These are phyloP conservation scores for Litoditis marina DNA, from an alignment of 2,888 invertebrate genomes.

Conservation along the genomic window DNA sequence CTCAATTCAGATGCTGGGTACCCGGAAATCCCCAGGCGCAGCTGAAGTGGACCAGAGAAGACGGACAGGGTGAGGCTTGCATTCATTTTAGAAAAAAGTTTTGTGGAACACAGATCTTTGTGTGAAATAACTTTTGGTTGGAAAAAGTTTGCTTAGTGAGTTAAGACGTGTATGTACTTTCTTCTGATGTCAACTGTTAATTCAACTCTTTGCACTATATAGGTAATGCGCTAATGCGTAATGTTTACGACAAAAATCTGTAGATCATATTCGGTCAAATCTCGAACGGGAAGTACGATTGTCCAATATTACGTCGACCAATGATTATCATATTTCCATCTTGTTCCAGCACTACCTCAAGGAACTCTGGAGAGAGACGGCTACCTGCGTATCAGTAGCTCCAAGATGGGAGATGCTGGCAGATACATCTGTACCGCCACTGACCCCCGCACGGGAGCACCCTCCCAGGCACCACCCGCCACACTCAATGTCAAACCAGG, in stretches of 20 bases:
- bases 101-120: too few species aligned
- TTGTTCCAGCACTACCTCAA: constrained; percentile 63
- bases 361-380: constrained; percentile 70
- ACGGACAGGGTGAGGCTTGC: constrained; percentile 24
- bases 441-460: constrained; percentile 62
- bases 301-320: too few species aligned
- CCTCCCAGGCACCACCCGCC: constrained; percentile 67
- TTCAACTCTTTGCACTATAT: too few species aligned
- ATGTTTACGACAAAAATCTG: too few species aligned
- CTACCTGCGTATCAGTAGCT: constrained; percentile 74
- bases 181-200: too few species aligned
- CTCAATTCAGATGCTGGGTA: constrained; percentile 73
- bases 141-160: too few species aligned
- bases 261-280: too few species aligned
- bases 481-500: constrained; percentile 38
- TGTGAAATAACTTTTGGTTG: too few species aligned
- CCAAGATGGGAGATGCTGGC: constrained; percentile 74
- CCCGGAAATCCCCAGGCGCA: constrained; percentile 69
- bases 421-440: constrained; percentile 78
- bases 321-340: too few species aligned
- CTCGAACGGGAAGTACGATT: too few species aligned
- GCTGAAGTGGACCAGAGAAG: constrained; percentile 68
- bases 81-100: background rate
- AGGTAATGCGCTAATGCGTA: too few species aligned
- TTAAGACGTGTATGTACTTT: too few species aligned